These are phyloP conservation scores for Leptatherina wallacei DNA, from an alignment of 2,797 vertebrate species.

Conservation along the genomic window DNA sequence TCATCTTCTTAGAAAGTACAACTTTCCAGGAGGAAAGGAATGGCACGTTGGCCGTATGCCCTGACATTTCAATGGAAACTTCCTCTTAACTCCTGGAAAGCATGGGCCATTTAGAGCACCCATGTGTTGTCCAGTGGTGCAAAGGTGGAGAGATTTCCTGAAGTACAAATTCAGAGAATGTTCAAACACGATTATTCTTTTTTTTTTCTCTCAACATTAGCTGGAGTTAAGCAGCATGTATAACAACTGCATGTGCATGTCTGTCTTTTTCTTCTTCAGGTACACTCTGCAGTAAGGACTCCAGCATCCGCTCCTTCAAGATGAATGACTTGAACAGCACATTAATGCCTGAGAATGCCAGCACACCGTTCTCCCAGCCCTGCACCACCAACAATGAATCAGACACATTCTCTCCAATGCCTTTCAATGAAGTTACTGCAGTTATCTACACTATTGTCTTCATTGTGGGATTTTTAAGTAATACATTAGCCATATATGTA, in stretches of 20 bases:
- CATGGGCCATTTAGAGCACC: conserved; percentile 26
- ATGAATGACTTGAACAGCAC: conserved; percentile 61
- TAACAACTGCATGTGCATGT: background rate
- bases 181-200: background rate
- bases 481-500: conserved; percentile 91
- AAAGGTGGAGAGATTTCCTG: conserved; percentile 9
- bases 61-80: conserved; percentile 45
- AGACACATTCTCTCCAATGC: background rate
- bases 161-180: conserved; percentile 20
- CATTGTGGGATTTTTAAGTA: conserved; percentile 89
- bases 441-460: conserved; percentile 90
- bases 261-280: conserved; percentile 26
- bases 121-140: conserved; percentile 1
- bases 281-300: conserved; percentile 10
- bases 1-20: conserved; percentile 25
- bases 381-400: conserved; percentile 17
- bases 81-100: conserved; percentile 36
- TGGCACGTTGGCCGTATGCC: conserved; percentile 47
- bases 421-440: conserved; percentile 81
- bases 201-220: background rate
- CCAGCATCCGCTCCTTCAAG: conserved; percentile 25
- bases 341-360: conserved; percentile 21
- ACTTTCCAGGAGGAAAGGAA: conserved; percentile 42
- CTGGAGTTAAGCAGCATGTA: background rate
- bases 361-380: background rate